phyloP scores from a whole-genome alignment of 2,888 invertebrate species.

The Xestia xanthographa region DNA sequence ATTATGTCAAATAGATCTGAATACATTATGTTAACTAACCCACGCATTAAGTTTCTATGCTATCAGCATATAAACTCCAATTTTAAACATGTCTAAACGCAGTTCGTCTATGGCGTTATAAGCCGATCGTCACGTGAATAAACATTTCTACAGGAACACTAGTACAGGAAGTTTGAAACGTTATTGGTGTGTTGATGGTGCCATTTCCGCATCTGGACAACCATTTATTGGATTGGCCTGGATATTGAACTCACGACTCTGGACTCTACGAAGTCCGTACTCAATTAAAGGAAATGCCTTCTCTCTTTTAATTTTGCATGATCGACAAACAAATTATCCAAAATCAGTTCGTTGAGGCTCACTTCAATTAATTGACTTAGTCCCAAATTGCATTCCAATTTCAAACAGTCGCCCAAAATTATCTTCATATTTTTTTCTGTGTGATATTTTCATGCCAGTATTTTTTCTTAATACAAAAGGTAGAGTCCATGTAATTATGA shows the following conservation, averaged over 20 bases:
- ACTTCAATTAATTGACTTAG: neutral
- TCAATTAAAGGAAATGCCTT: neutral
- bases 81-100: neutral
- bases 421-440: neutral
- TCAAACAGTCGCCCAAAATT: neutral
- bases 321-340: neutral
- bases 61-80: neutral
- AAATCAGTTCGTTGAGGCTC: too few species aligned
- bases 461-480: too few species aligned
- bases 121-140: neutral
- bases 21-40: neutral
- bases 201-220: constrained; percentile 25
- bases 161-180: constrained; percentile 30
- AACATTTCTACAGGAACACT: neutral
- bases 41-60: too few species aligned
- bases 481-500: neutral
- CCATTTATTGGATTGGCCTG: constrained; percentile 27
- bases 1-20: neutral
- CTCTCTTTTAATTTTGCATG: neutral
- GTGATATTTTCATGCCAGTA: too few species aligned
- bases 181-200: constrained; percentile 18
- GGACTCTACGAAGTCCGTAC: neutral
- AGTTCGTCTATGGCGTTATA: neutral
- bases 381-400: neutral
- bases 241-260: constrained; percentile 12